phyloP scores from a whole-genome alignment of 92 coral and sea anemone species.

The Meandrina meandrites region DNA sequence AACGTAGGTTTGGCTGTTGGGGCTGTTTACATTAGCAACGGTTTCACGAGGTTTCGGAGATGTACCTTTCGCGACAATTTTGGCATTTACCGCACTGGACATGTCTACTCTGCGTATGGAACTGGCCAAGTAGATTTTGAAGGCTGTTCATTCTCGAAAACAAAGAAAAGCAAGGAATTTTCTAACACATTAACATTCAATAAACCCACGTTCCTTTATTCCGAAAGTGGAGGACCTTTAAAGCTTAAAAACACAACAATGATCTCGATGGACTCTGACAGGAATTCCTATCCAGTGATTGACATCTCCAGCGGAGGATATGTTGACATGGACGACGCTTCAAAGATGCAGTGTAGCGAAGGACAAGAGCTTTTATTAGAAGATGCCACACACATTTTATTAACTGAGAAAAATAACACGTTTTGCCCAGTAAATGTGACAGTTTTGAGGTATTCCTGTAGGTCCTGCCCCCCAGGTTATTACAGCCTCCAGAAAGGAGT shows the following conservation, averaged over 20 bases:
- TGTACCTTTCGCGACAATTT: slow-evolving; percentile 69
- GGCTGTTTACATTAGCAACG: slow-evolving; percentile 53
- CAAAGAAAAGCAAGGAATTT: background rate
- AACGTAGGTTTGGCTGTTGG: slow-evolving; percentile 65
- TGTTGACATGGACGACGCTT: slow-evolving; percentile 28
- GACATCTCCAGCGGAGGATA: slow-evolving; percentile 38
- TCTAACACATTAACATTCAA: background rate
- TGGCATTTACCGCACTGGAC: slow-evolving; percentile 29
- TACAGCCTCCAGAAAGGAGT: slow-evolving; percentile 70
- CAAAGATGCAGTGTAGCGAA: slow-evolving; percentile 9
- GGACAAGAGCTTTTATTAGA: slow-evolving; percentile 31
- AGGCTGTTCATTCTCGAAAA: slow-evolving; percentile 12
- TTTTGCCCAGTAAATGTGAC: slow-evolving; percentile 22
- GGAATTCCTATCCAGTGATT: background rate
- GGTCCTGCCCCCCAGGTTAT: slow-evolving; percentile 47
- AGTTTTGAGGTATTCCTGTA: slow-evolving; percentile 35
- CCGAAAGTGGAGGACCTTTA: slow-evolving; percentile 38
- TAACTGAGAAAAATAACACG: slow-evolving; percentile 3
- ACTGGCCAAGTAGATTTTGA: slow-evolving; percentile 35
- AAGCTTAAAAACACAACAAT: slow-evolving; percentile 27
- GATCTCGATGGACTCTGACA: background rate
- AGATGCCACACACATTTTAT: slow-evolving; percentile 25
- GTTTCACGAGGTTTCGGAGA: slow-evolving; percentile 34
- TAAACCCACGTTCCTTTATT: slow-evolving; percentile 14
- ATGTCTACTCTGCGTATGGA: slow-evolving; percentile 30